Evolutionary conservation across 2,113 vertebrate genomes (phyloP).

Genomic region (Oxygymnocypris stewartii): DNA sequence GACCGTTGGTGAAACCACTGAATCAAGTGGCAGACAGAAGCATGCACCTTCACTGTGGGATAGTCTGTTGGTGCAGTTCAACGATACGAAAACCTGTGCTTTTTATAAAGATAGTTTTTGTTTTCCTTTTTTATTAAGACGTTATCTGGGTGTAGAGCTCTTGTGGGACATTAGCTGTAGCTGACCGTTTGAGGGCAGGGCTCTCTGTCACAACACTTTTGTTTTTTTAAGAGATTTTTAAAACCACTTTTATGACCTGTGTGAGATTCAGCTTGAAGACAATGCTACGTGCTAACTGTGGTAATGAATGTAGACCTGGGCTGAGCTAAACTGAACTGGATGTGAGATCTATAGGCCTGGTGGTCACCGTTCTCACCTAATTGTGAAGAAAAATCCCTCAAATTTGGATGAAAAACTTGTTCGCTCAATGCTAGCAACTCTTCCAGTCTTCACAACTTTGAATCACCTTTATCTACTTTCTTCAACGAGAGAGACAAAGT

Average conservation of each 20-base stretch:
- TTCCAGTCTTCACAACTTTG: neutral
- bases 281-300: constrained; percentile 85
- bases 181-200: constrained; percentile 83
- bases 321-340: constrained; percentile 56
- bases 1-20: constrained; percentile 85
- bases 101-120: constrained; percentile 67
- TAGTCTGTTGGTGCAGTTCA: constrained; percentile 61
- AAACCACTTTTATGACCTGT: constrained; percentile 75
- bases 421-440: constrained; percentile 47
- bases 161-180: constrained; percentile 76
- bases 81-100: constrained; percentile 79
- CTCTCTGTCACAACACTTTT: constrained; percentile 77
- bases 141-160: constrained; percentile 74
- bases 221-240: constrained; percentile 74
- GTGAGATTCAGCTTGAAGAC: constrained; percentile 73
- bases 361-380: neutral
- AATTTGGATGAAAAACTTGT: neutral
- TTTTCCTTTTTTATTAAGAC: constrained; percentile 58
- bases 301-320: constrained; percentile 81
- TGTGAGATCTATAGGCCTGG: neutral
- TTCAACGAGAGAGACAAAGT: neutral
- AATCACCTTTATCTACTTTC: neutral
- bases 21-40: constrained; percentile 73
- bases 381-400: neutral
- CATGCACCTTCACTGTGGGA: constrained; percentile 75